Base-by-base conservation (phyloP, 2,888 invertebrate genomes). In the Apamea epomidion region DNA sequence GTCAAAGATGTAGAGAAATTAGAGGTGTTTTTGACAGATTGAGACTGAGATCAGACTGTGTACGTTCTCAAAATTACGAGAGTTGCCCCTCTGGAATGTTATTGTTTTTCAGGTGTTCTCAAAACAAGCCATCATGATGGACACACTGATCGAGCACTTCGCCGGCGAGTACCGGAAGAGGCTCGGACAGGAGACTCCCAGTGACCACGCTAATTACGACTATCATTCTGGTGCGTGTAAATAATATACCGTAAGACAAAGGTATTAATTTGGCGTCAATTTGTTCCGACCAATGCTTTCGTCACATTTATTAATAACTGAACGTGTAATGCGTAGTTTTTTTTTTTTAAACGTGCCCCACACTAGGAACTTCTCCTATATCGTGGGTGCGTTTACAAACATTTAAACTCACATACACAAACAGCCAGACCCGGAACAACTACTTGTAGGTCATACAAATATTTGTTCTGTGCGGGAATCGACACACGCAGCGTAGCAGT, bases 71-170 rank as follows among this genome's bases (percentile, higher is more conserved):
- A 51, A 18, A 18, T 51, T 18, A 51, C 1, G 18, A 51, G 51
- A 6, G 18, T 51, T 51, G 51, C 6, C 21, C 25, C 25, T 58
- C 10, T 10, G 58, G 25, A 10, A 58, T n/a, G 25, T 58, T 74
- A 21, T 51, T 58, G 0, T 73, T 51, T 90, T 85, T 0, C 97
- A 98, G 97, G 97, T 98, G 74, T 98, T 98, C 91, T 98, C 98
- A 0, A 97, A 97, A 92, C 98, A 98, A 97, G 98, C 99, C 60
- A 97, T 98, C 85, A 98, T 99, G 98, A 98, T 99, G 98, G 99
- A 99, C 95, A 98, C 98, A 5, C 96, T 99, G 81, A 98, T 99
- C 88, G 98, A 98, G 80, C 98, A 98, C 84, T 99, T 99, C 94
- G 98, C 98, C 1, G 98, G 98, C 74, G 98, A 98, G 93, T 97